Evolutionary conservation across 2,113 vertebrate species (phyloP), one percentile per base, ranked within the genome.

Genomic region (Centropristis striata): DNA sequence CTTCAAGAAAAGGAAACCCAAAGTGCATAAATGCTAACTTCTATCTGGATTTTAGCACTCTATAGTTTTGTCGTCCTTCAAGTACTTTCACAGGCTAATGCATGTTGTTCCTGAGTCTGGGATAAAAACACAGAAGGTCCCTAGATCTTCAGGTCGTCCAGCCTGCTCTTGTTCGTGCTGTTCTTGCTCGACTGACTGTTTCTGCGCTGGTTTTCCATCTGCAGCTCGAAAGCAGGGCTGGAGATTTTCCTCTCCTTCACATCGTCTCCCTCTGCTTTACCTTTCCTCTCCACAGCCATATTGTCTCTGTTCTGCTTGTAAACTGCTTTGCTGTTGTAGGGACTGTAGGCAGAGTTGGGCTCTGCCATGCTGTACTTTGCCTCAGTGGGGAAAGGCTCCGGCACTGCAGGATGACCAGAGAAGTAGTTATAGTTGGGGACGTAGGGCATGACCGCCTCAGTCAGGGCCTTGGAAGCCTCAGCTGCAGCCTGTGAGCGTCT

Each of bases 301-400:
- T 96, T 96, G 73, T 95, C 95, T 50, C 93, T 90, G 89, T 96
- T 96, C 86, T 96, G 96, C 83, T 95, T 96, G 85, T 94, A 89
- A 41, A 92, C 94, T 3, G 70, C 93, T 47, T 95, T 94, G 86
- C 94, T 94, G 85, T 80, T 92, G 71, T 94, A 94, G 10, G 88
- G 89, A 36, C 89, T 95, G 83, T 88, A 95, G 1, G 91, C 66
- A 1, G 90, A 85, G 54, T 86, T 93, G 0, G 92, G 86, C 71
- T 94, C 94, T 0, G 92, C 71, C 23, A 92, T 86, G 74, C 61
- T 82, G 89, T 93, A 96, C 68, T 95, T 92, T 3, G 94, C 68
- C n/a, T 93, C 91, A 0, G 83, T 7, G 1, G 88, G 85, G 70
- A 89, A 95, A 44, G 90, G 76, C n/a, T 88, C 90, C 0, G 83